Base-by-base conservation (phyloP, 2,888 invertebrate species). In the Chouioia cunea region DNA sequence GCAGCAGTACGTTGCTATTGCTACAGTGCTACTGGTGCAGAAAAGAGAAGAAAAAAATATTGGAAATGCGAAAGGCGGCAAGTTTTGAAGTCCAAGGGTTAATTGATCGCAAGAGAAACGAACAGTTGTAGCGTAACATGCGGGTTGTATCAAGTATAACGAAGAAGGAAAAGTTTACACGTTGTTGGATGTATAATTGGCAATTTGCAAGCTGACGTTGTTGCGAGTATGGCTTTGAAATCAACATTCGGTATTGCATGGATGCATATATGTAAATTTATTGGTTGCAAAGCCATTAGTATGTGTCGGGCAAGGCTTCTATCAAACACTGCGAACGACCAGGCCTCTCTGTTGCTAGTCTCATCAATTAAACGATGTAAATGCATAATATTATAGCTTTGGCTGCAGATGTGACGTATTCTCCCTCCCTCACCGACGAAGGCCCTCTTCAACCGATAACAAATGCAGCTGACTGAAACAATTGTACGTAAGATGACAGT, bases 321-420 rank as follows among this genome's bases (percentile, higher is more conserved):
- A 76, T 75, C 74, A 74, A 75, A 77, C 75, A 74, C 74, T 67
- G 73, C 65, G 70, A 64, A 53, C 66, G 59, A 43, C 75, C 75
- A 68, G 75, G 74, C 76, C 68, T 75, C 76, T 73, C 75, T 70
- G 74, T 57, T 4, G 36, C 27, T 79, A 79, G 80, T 80, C 79
- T 82, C 84, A 85, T 85, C 85, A 85, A 85, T 85, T 85, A 85
- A 85, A 84, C 85, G 83, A 85, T 85, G 85, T 84, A 85, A 85
- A 85, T 85, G 85, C 48, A 48, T n/a, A 46, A 46, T 1, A 15
- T 12, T 12, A 46, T 14, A 27, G 27, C 27, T 27, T 27, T 27
- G 27, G 10, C 10, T 12, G 36, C 16, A 10, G 50, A 18, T 16
- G 50, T 81, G 50, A 16, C 16, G 50, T 16, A 0, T 16, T 0